Conservation (phyloP, 2,113 vertebrate species). For the Pao palembangensis region DNA sequence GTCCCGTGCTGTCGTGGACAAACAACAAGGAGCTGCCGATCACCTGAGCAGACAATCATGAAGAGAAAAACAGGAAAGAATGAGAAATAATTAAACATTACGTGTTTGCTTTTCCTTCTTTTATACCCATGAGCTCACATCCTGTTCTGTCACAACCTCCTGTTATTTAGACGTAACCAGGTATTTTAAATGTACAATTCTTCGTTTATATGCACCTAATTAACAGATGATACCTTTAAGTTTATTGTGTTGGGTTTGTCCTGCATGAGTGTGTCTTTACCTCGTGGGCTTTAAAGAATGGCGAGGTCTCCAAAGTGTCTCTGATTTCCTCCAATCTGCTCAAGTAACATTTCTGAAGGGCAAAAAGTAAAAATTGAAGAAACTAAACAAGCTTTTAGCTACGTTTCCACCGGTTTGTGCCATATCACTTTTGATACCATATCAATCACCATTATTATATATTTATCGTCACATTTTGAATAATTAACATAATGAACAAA, state of each 20-base stretch:
- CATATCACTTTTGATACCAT: neutral
- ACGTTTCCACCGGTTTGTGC: too few relatives aligned
- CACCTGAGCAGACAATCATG: slow-evolving; percentile 74
- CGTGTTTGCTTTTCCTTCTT: slow-evolving; percentile 3
- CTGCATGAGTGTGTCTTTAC: slow-evolving; percentile 66
- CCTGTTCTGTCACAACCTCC: slow-evolving; percentile 30
- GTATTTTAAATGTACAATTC: neutral
- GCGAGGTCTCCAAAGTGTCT: slow-evolving; percentile 83
- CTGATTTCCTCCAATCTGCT: slow-evolving; percentile 84
- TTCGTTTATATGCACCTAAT: neutral
- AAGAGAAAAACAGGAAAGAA: slow-evolving; percentile 8
- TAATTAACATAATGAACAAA: too few relatives aligned
- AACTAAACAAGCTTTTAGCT: neutral
- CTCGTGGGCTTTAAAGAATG: slow-evolving; percentile 95
- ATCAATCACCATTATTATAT: too few relatives aligned
- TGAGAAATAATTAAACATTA: neutral
- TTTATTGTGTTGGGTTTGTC: too few relatives aligned
- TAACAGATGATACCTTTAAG: neutral
- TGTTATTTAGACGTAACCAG: too few relatives aligned
- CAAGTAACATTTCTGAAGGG: slow-evolving; percentile 81
- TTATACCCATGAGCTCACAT: slow-evolving; percentile 30
- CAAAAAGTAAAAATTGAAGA: neutral
- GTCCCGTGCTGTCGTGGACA: slow-evolving; percentile 89
- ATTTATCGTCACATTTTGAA: too few relatives aligned
- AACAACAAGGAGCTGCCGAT: slow-evolving; percentile 98